Evolutionary conservation across 2,888 invertebrate species (phyloP).

Genomic region (Ganaspis brasiliensis): DNA sequence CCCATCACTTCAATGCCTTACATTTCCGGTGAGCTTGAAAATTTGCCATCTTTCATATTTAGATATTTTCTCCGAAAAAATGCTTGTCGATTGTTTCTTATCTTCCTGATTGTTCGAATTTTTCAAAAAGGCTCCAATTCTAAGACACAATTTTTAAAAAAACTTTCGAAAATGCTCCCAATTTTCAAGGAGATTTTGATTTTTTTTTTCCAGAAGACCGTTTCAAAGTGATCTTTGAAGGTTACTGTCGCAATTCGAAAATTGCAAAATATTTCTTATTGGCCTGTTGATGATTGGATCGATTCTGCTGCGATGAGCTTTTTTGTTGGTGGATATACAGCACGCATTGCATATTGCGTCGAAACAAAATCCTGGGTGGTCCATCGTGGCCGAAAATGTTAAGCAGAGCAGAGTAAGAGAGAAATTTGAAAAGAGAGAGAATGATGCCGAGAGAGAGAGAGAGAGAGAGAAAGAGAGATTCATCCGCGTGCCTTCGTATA

Average conservation of each 20-base stretch:
- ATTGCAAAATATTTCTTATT: constrained; percentile 55
- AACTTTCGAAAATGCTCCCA: too few relatives aligned
- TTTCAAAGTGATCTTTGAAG: too few relatives aligned
- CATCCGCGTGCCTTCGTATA: constrained; percentile 73
- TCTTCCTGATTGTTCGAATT: too few relatives aligned
- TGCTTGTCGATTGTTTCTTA: too few relatives aligned
- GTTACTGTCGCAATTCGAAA: constrained; percentile 50
- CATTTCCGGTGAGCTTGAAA: constrained; percentile 53
- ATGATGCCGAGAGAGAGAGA: constrained; percentile 60
- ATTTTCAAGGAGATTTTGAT: too few relatives aligned
- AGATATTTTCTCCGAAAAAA: too few relatives aligned
- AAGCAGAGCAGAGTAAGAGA: constrained; percentile 70
- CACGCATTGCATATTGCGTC: constrained; percentile 68
- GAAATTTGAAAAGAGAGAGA: constrained; percentile 58
- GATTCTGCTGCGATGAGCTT: constrained; percentile 33
- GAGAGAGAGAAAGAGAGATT: constrained; percentile 63
- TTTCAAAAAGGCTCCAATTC: too few relatives aligned
- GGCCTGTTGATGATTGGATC: constrained; percentile 44
- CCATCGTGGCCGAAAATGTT: constrained; percentile 73
- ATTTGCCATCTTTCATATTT: neutral
- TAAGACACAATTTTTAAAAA: too few relatives aligned
- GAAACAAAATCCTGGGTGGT: constrained; percentile 73
- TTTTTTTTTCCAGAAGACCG: too few relatives aligned
- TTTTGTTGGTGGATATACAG: constrained; percentile 54
- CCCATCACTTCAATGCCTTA: constrained; percentile 65